Evolutionary conservation across 2,888 invertebrate species (phyloP).

Genomic region (Rapana venosa): DNA sequence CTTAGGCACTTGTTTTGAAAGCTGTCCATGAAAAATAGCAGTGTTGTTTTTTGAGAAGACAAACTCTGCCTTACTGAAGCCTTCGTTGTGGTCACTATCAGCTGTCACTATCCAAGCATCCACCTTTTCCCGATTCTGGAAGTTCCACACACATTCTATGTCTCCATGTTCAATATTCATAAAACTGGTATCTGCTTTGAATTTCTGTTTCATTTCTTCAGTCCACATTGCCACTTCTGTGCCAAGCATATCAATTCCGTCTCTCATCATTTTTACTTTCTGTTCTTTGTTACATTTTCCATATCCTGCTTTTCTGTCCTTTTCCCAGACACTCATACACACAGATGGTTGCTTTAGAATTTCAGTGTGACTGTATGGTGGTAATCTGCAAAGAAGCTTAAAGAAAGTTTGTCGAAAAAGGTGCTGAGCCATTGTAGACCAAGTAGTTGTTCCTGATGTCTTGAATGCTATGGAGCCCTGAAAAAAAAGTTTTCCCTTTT

Average conservation of each 20-base stretch:
- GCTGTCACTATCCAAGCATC: slow-evolving; percentile 84
- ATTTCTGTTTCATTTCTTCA: slow-evolving; percentile 84
- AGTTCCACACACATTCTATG: slow-evolving; percentile 87
- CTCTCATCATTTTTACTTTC: slow-evolving; percentile 58
- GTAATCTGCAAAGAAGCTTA: neutral
- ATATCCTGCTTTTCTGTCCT: slow-evolving; percentile 63
- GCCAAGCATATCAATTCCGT: slow-evolving; percentile 85
- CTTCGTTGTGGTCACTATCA: slow-evolving; percentile 90
- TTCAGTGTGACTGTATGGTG: neutral
- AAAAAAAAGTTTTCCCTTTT: neutral
- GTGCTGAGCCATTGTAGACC: slow-evolving; percentile 2
- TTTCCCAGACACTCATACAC: slow-evolving; percentile 54
- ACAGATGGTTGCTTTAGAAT: neutral
- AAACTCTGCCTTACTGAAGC: slow-evolving; percentile 85
- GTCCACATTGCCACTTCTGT: slow-evolving; percentile 84
- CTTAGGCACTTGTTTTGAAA: slow-evolving; percentile 84
- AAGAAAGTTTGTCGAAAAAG: neutral
- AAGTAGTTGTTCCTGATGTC: neutral
- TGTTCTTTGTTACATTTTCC: slow-evolving; percentile 43
- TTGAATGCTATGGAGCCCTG: neutral
- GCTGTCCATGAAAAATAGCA: slow-evolving; percentile 76
- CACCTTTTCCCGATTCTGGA: slow-evolving; percentile 83
- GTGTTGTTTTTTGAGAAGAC: slow-evolving; percentile 83
- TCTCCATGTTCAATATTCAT: slow-evolving; percentile 81
- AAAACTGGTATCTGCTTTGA: slow-evolving; percentile 82